These are phyloP conservation scores for Todus mexicanus DNA, from an alignment of 2,797 vertebrate genomes.

Conservation along the genomic window DNA sequence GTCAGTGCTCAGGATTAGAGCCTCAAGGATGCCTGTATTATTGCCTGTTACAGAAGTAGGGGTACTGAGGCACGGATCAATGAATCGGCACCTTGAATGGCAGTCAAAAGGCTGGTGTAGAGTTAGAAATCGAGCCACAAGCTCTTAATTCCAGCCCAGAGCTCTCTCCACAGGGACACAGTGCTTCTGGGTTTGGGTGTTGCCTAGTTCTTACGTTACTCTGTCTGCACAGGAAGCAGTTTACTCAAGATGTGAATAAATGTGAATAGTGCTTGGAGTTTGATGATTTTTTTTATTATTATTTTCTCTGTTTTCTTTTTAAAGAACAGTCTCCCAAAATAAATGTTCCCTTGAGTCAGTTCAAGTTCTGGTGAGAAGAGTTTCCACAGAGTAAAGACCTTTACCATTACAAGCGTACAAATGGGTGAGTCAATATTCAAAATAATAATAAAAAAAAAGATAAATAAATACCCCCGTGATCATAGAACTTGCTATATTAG, in stretches of 20 bases:
- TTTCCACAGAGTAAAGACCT: conserved; percentile 33
- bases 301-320: background rate
- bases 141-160: background rate
- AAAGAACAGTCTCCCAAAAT: conserved; percentile 37
- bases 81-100: background rate
- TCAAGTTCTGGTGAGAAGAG: background rate
- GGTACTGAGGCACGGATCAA: background rate
- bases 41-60: background rate
- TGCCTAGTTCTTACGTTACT: background rate
- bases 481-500: conserved; percentile 12
- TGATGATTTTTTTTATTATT: background rate
- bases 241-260: conserved; percentile 7
- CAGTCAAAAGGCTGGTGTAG: background rate
- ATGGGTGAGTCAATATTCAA: background rate
- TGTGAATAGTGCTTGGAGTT: background rate
- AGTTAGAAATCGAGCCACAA: background rate
- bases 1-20: background rate
- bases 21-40: too few species aligned
- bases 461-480: background rate
- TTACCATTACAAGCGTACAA: background rate
- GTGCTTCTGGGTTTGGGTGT: background rate
- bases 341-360: conserved; percentile 26
- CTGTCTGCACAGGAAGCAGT: conserved; percentile 59
- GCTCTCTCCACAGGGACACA: background rate
- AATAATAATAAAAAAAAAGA: background rate